Percentiles rank a stretch among this genome's conserved stretches.
Evolutionary conservation across 2,888 invertebrate species (phyloP).

Genomic region (Cryptophagus acutangulus): DNA sequence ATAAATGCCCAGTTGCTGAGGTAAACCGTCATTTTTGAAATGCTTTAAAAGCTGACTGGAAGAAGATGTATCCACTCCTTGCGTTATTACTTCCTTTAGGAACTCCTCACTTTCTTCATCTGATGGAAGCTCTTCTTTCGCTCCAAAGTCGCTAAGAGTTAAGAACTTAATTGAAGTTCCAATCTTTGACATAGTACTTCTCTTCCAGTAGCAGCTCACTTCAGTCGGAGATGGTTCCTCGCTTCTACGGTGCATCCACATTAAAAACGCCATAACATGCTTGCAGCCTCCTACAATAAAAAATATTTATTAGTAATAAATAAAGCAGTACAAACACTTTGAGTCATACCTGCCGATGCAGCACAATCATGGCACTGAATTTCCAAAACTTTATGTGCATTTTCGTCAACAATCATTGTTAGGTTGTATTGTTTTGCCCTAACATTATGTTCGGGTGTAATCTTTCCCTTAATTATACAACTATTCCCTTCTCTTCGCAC

Average conservation of each 20-base stretch:
- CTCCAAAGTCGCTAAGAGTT: constrained; percentile 9
- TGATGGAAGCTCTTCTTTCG: constrained; percentile 3
- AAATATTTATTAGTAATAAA: constrained; percentile 5
- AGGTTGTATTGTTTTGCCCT: too few relatives aligned
- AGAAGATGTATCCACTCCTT: constrained; percentile 10
- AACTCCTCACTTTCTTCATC: constrained; percentile 13
- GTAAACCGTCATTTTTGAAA: constrained; percentile 5
- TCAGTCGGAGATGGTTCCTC: constrained; percentile 23
- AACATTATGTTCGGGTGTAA: too few relatives aligned
- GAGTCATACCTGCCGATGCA: too few relatives aligned
- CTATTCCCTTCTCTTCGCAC: too few relatives aligned
- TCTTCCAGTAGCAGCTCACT: constrained; percentile 19
- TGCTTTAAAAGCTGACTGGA: constrained; percentile 13
- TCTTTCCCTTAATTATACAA: too few relatives aligned
- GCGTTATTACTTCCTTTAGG: too few relatives aligned
- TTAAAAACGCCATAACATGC: constrained; percentile 23
- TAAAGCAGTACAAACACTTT: too few relatives aligned
- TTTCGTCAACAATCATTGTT: too few relatives aligned
- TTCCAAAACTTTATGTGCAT: too few relatives aligned
- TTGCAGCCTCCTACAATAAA: constrained; percentile 25
- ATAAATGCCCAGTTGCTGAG: not conserved
- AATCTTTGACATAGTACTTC: constrained; percentile 10
- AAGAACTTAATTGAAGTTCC: constrained; percentile 11
- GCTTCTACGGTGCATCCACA: constrained; percentile 25
- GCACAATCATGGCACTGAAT: too few relatives aligned